These are phyloP conservation scores for Puma concolor DNA, from an alignment of 2,113 vertebrate genomes.

Conservation along the genomic window DNA sequence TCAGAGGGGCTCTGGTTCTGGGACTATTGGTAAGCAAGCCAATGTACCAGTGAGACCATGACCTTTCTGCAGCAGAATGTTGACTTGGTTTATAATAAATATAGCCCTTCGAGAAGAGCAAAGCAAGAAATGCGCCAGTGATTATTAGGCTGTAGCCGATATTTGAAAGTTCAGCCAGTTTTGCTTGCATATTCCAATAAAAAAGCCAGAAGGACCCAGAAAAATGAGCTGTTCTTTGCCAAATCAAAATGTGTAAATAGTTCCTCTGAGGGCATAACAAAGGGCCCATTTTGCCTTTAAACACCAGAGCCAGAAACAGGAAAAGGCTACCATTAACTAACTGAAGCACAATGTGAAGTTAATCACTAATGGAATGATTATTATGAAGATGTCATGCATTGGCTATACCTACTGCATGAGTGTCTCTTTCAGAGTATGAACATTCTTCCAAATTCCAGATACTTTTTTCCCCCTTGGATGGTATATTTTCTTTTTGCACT, in stretches of 20 bases:
- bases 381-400: neutral
- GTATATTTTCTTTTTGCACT: neutral
- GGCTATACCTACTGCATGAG: neutral
- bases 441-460: neutral
- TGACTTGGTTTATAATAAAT: constrained; percentile 38
- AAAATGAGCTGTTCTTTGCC: constrained; percentile 63
- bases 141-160: neutral
- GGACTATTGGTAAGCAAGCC: neutral
- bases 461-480: neutral
- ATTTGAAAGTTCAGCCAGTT: constrained; percentile 31
- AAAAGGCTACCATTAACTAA: constrained; percentile 70
- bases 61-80: constrained; percentile 31
- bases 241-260: constrained; percentile 77
- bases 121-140: neutral
- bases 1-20: constrained; percentile 15
- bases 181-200: constrained; percentile 59
- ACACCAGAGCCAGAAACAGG: constrained; percentile 74
- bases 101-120: neutral
- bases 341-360: constrained; percentile 40
- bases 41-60: neutral
- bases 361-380: constrained; percentile 54
- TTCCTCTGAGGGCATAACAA: constrained; percentile 74
- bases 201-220: constrained; percentile 58
- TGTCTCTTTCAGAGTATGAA: neutral
- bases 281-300: constrained; percentile 70